Evolutionary conservation across 1,140 invertebrate species (phyloP).

Genomic region (Vanessa tameamea): DNA sequence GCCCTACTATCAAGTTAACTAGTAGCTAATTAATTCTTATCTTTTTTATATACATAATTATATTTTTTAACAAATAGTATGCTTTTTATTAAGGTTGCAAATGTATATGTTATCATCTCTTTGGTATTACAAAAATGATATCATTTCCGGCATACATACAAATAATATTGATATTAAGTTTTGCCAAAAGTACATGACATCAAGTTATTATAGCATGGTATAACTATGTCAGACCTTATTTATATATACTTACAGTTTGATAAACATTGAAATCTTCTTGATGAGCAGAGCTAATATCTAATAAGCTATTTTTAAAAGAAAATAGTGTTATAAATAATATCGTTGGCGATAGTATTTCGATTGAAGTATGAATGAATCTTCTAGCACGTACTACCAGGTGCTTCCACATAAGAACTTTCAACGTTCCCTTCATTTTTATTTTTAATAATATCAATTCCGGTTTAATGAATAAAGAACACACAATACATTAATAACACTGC

Average conservation of each 20-base stretch:
- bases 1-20: too few species aligned
- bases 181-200: background rate
- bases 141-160: background rate
- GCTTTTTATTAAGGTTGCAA: too few species aligned
- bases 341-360: conserved; percentile 52
- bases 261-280: conserved; percentile 19
- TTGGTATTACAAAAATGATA: too few species aligned
- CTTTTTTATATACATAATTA: too few species aligned
- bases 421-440: conserved; percentile 42
- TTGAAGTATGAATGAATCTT: conserved; percentile 52
- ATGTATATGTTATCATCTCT: too few species aligned
- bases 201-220: background rate
- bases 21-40: too few species aligned
- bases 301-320: conserved; percentile 37
- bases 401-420: conserved; percentile 60
- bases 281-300: background rate
- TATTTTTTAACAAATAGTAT: too few species aligned
- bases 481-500: background rate
- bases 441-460: background rate
- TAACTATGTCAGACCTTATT: background rate
- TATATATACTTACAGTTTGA: conserved; percentile 40
- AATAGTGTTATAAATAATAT: conserved; percentile 53
- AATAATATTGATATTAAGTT: background rate
- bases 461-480: background rate
- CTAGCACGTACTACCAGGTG: conserved; percentile 51